Evolutionary conservation across 2,888 invertebrate species (phyloP), one percentile per base, ranked within the genome.

Genomic region (Platerodrilus igneus): DNA sequence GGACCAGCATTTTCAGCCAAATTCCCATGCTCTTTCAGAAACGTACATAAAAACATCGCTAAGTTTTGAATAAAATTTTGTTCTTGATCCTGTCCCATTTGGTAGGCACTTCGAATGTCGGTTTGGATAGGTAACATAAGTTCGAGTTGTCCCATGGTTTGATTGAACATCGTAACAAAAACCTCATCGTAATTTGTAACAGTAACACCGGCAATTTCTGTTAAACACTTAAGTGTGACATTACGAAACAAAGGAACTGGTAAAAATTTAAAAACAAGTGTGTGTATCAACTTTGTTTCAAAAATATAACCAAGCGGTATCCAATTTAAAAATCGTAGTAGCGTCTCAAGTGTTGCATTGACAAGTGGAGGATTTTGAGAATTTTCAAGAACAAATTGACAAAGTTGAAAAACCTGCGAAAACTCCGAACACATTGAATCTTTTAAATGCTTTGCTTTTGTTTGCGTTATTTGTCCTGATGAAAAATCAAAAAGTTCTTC

Each of bases 401-500:
- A 99, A 11, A 99, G 79, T 60, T 92, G 89, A 69, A 97, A 99
- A 58, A 99, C 94, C 68, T 95, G 94, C 47, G 94, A 91, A 72
- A 99, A 99, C 71, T 99, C 96, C 32, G 87, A 86, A 72, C 99
- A 99, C 95, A 99, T 97, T 17, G 94, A 93, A 69, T 99, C 96
- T 70, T 99, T 99, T 32, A 99, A 75, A 74, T 99, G 95, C 71
- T 96, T 96, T 2, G 97, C 94, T 75, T 99, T 99, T 21, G 93
- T 93, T 70, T 99, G 97, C 20, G 99, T 99, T 69, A 99, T 86
- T 70, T 96, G 94, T 8, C 96, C 97, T 47, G 88, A 85, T 28
- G 96, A 95, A 68, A 97, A 99, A 66, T 99, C 97, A 73, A 99
- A 99, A 25, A 99, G 89, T 74, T 99, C 99, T 70, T 99, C 99